Base-by-base conservation (phyloP, 2,797 vertebrate species). In the Rhabdomys pumilio region DNA sequence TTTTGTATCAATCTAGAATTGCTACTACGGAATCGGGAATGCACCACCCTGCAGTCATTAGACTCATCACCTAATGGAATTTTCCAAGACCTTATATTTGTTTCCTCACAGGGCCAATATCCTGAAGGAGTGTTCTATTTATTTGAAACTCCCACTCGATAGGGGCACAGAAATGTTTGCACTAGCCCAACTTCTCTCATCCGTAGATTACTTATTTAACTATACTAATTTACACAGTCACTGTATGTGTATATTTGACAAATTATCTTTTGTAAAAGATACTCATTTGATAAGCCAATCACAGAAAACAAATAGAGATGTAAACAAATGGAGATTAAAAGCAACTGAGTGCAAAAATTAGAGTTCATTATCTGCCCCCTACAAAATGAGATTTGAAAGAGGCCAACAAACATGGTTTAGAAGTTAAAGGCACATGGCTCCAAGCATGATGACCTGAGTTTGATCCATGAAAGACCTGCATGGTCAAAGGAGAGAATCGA, bases 321-420 rank as follows among this genome's bases (percentile, higher is more conserved):
- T 90, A 89, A 95, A 63, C 22, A 77, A 63, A 50, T 24, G 29
- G 50, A 17, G 57, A 44, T 26, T 22, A 47, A 95, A 63, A 88
- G 6, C 11, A 84, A 41, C 0, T 19, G 53, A 63, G 4, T 80
- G 34, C 31, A 83, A 86, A 89, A n/a, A 47, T 79, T n/a, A 55
- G 11, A 67, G 41, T 61, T 84, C 6, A 38, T 69, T 91, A 26
- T 34, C 19, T 65, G 77, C 19, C 29, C 38, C n/a, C 53, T 50
- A 79, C 83, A 86, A 91, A 89, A 81, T n/a, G n/a, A 95, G 44
- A 95, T 90, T 22, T 92, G 50, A 6, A 87, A 73, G 67, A 72
- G n/a, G 22, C 34, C 22, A 38, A 34, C 12, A 22, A 55, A 38
- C 0, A 4, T 38, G n/a, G 14, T 9, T 73, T 19, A 41, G 9